Base-by-base conservation (phyloP, 2,113 vertebrate genomes). In the Holacanthus passer region DNA sequence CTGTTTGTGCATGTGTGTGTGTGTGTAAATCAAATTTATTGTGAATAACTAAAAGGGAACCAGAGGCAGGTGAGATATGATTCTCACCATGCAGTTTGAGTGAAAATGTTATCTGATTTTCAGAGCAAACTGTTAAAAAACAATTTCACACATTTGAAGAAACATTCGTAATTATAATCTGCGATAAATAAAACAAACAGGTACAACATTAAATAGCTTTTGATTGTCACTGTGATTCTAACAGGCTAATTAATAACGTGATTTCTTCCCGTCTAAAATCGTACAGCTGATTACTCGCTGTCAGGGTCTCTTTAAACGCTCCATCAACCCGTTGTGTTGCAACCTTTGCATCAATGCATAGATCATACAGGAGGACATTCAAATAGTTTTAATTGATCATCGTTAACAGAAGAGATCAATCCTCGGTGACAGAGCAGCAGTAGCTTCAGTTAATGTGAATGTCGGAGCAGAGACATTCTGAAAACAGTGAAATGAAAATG, bases 31-130 rank as follows among this genome's bases (percentile, higher is more conserved):
- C 3, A 5, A 62, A 52, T 37, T 56, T 2, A 62, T 24, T 68
- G 56, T 66, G 17, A 68, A 48, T 74, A 50, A 29, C 20, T 67
- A 17, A 68, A 8, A 24, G 19, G 1, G 0, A 83, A 72, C 17
- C n/a, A 41, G n/a, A 48, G 22, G 2, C 20, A 3, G 0, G 39
- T 32, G 41, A 22, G 45, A 29, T 32, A 11, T 60, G 48, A 50
- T 24, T 59, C 4, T 39, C 19, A 58, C 11, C 45, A 22, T 29
- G 35, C n/a, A 19, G 14, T 16, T 52, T 0, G 19, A 22, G 4
- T n/a, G 24, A 65, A 79, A 74, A 55, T 41, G 19, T n/a, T n/a
- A n/a, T n/a, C n/a, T 10, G 31, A n/a, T 20, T 37, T 45, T 62
- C 8, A 20, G 17, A 81, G 8, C n/a, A 31, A 58, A 37, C 3